These are phyloP conservation scores for Dolichallabes microphthalmus DNA, from an alignment of 2,113 vertebrate genomes.

Conservation along the genomic window DNA sequence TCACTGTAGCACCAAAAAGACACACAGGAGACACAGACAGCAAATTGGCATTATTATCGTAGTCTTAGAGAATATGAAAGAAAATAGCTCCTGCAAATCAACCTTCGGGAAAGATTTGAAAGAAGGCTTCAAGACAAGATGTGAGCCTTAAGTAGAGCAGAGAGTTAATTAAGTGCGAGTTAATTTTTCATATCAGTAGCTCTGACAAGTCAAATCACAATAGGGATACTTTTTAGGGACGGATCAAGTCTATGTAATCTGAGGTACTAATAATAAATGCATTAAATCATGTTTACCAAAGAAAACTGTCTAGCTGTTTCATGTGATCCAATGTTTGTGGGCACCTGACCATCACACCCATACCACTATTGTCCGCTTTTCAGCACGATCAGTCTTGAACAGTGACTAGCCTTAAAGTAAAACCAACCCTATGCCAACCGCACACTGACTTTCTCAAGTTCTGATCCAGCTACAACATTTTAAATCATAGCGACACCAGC, in stretches of 20 bases:
- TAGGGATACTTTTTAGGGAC: not conserved
- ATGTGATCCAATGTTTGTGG: not conserved
- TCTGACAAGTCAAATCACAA: not conserved
- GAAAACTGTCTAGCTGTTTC: not conserved
- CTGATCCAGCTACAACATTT: too few species aligned
- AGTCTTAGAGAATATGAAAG: slow-evolving; percentile 6
- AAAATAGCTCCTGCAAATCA: not conserved
- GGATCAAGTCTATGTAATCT: not conserved
- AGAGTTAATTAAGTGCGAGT: not conserved
- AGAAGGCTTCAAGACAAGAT: not conserved
- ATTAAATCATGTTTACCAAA: not conserved
- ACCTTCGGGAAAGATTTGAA: not conserved
- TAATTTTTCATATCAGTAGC: not conserved
- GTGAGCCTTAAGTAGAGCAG: not conserved
- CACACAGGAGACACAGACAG: slow-evolving; percentile 16
- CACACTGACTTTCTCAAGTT: too few species aligned
- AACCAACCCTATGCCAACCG: too few species aligned
- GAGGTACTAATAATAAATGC: not conserved
- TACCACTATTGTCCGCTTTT: not conserved
- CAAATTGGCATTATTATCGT: slow-evolving; percentile 52
- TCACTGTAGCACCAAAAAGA: slow-evolving; percentile 47
- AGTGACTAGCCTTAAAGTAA: too few species aligned
- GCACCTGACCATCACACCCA: not conserved
- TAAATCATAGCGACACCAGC: too few species aligned
- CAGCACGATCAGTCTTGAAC: too few species aligned